phyloP scores from a whole-genome alignment of 37 sponge, comb jelly and placozoan species.

The Beroe ovata region DNA sequence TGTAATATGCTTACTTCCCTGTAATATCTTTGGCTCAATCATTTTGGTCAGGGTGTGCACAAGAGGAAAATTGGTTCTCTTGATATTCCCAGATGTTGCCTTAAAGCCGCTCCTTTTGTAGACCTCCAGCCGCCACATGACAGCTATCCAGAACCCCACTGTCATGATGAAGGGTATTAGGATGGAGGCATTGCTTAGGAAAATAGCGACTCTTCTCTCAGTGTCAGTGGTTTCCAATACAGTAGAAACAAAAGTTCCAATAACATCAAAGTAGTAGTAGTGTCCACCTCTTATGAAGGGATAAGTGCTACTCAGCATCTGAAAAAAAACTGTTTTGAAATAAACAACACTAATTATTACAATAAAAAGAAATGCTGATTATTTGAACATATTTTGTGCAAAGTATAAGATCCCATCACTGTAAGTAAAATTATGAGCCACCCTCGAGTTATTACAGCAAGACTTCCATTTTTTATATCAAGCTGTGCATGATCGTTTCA shows the following conservation, averaged over 20 bases:
- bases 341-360: no score
- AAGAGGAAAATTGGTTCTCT: neutral
- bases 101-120: neutral
- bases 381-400: no score
- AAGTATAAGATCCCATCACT: no score
- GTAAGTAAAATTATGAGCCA: no score
- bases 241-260: neutral
- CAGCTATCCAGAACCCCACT: conserved; percentile 34
- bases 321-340: no score
- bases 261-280: conserved; percentile 25
- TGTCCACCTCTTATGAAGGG: conserved; percentile 27
- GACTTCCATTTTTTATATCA: no score
- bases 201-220: neutral
- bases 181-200: neutral
- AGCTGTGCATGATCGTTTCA: no score
- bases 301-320: conserved; percentile 4
- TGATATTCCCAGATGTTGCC: neutral
- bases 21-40: neutral
- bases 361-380: no score
- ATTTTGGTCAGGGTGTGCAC: neutral
- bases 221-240: neutral
- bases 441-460: no score
- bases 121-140: neutral
- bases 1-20: neutral
- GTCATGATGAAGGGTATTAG: conserved; percentile 10